phyloP scores from a whole-genome alignment of 2,113 vertebrate species.

The Phyllostomus discolor region DNA sequence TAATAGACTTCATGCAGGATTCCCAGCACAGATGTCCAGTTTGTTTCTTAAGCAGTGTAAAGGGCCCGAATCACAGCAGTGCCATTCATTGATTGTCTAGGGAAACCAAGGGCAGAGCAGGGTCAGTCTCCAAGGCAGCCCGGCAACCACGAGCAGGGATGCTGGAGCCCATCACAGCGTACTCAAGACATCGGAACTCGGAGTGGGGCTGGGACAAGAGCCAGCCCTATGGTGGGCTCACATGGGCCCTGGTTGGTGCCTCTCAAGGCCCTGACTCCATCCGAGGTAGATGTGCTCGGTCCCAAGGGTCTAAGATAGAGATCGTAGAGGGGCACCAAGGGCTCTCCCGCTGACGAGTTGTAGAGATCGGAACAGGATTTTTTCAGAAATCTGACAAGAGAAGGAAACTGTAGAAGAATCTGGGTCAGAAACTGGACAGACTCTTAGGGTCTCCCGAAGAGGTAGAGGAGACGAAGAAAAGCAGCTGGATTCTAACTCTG shows the following conservation, averaged over 20 bases:
- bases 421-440: neutral
- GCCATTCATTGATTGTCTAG: neutral
- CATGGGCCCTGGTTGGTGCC: neutral
- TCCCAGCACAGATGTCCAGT: neutral
- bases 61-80: neutral
- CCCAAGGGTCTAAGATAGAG: neutral
- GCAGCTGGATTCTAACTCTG: neutral
- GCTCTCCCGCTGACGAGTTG: neutral
- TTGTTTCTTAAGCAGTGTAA: neutral
- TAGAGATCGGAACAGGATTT: neutral
- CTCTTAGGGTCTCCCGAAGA: neutral
- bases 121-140: neutral
- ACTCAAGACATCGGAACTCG: neutral
- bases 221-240: neutral
- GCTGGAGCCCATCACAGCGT: neutral
- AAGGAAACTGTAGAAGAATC: slow-evolving; percentile 29
- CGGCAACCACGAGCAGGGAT: neutral
- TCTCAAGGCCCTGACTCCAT: neutral
- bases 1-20: neutral
- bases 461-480: neutral
- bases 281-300: neutral
- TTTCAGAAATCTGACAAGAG: slow-evolving; percentile 22
- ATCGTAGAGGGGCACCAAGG: neutral
- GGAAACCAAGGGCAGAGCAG: neutral
- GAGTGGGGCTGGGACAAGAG: neutral